phyloP scores from a whole-genome alignment of 2,888 invertebrate genomes.

The Halictus quadricinctus region DNA sequence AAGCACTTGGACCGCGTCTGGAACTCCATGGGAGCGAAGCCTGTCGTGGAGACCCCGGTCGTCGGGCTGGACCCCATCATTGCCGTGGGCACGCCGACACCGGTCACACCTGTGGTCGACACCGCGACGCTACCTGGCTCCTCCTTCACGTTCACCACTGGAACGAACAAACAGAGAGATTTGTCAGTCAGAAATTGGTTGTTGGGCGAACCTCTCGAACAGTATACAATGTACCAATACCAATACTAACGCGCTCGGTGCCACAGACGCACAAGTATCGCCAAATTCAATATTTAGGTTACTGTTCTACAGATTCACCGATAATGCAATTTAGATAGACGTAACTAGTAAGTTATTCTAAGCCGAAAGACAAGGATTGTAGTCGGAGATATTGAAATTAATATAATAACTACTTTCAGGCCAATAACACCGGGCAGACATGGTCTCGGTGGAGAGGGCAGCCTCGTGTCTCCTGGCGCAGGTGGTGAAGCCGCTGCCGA shows the following conservation, averaged over 20 bases:
- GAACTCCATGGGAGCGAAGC: conserved; percentile 76
- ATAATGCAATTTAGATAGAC: neutral
- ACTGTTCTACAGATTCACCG: no score
- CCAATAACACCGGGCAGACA: conserved; percentile 78
- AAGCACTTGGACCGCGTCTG: conserved; percentile 78
- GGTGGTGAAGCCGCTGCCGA: conserved; percentile 75
- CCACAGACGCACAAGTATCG: no score
- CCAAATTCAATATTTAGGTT: no score
- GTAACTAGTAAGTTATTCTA: neutral
- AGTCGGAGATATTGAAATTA: neutral
- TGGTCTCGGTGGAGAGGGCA: conserved; percentile 68
- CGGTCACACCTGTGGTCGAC: conserved; percentile 71
- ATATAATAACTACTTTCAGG: conserved; percentile 74
- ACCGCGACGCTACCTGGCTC: conserved; percentile 77
- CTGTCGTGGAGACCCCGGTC: conserved; percentile 76
- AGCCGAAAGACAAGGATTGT: neutral
- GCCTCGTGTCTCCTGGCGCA: conserved; percentile 77
- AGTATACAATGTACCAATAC: no score
- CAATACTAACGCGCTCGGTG: no score
- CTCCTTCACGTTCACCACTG: conserved; percentile 79
- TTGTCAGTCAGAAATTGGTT: neutral
- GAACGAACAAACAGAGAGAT: neutral
- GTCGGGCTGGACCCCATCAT: conserved; percentile 76
- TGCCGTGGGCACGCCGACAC: conserved; percentile 74
- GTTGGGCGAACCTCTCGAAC: no score